A percentile compares a stretch with the other conserved stretches of the same genome.
phyloP scores from a whole-genome alignment of 2,888 invertebrate genomes.

The Prosopocoilus inquinatus region DNA sequence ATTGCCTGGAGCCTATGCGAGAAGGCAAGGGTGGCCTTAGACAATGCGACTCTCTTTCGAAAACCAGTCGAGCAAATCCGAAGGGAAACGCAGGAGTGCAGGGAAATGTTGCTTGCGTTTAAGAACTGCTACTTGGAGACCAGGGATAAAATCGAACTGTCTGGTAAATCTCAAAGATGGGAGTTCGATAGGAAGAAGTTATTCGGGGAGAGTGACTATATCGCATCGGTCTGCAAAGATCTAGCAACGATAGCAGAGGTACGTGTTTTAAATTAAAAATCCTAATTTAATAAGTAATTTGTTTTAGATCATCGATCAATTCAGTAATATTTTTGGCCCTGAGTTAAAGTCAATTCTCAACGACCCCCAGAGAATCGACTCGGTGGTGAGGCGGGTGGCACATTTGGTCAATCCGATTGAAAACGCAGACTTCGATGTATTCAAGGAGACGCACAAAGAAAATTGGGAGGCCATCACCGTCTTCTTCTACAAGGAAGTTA shows the following conservation, averaged over 20 bases:
- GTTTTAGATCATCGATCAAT: constrained; percentile 73
- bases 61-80: constrained; percentile 45
- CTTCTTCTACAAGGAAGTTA: constrained; percentile 73
- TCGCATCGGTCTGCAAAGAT: constrained; percentile 75
- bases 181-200: constrained; percentile 83
- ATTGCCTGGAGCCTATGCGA: constrained; percentile 81
- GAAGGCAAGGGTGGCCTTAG: constrained; percentile 69
- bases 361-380: constrained; percentile 84
- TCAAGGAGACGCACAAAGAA: constrained; percentile 72
- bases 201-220: constrained; percentile 83
- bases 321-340: constrained; percentile 84
- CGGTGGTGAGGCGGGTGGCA: constrained; percentile 77
- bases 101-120: constrained; percentile 72
- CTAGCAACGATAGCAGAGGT: constrained; percentile 76
- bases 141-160: constrained; percentile 79
- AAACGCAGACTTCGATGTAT: constrained; percentile 81
- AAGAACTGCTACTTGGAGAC: constrained; percentile 73
- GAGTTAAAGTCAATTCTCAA: constrained; percentile 84
- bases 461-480: constrained; percentile 84
- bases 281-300: background rate
- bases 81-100: constrained; percentile 53
- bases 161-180: constrained; percentile 85
- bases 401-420: constrained; percentile 72
- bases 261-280: constrained; percentile 18
- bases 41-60: constrained; percentile 70